phyloP scores from a whole-genome alignment of 2,888 invertebrate species.

The Ceriagrion tenellum region DNA sequence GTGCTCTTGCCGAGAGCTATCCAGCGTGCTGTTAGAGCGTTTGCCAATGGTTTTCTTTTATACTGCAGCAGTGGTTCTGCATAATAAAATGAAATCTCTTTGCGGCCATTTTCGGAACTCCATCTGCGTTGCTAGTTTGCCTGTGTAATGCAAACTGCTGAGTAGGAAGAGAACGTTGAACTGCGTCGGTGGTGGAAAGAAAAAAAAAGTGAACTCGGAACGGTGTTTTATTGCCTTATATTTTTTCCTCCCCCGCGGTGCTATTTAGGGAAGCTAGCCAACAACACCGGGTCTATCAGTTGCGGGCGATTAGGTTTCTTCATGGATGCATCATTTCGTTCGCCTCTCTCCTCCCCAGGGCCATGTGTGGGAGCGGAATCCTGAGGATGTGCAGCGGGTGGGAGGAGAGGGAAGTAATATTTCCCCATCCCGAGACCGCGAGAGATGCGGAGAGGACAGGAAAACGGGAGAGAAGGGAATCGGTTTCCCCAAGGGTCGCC shows the following conservation, averaged over 20 bases:
- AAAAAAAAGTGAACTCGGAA: not conserved
- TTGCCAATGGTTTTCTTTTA: not conserved
- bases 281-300: conserved; percentile 21
- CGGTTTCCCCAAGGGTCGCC: no score
- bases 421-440: not conserved
- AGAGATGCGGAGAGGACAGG: not conserved
- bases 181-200: not conserved
- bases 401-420: not conserved
- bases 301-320: conserved; percentile 16
- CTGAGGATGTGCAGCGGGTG: not conserved
- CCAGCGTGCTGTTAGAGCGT: not conserved
- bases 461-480: not conserved
- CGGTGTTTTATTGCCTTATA: not conserved
- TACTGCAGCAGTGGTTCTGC: not conserved
- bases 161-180: not conserved
- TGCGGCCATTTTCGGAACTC: not conserved
- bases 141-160: not conserved
- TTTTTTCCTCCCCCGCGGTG: not conserved
- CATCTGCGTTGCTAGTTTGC: not conserved
- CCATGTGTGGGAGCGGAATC: not conserved
- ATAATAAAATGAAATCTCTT: not conserved
- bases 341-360: not conserved
- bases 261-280: conserved; percentile 20
- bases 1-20: not conserved
- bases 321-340: conserved; percentile 10